Base-by-base conservation (phyloP, 2,113 vertebrate genomes). In the Hymenochirus boettgeri region DNA sequence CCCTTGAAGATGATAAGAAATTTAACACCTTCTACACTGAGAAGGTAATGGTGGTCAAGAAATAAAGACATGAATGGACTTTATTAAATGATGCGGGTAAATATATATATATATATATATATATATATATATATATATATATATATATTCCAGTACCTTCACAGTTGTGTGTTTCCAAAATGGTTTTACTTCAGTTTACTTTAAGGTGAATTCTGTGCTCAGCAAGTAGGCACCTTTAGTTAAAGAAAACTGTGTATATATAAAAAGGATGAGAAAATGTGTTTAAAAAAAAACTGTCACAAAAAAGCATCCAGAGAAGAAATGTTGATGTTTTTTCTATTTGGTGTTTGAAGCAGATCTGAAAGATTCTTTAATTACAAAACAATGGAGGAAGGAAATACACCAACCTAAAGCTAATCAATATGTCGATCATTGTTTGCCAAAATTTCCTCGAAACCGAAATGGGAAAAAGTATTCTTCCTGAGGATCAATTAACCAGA, bases 151-250 rank as follows among this genome's bases (percentile, higher is more conserved):
- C 18, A 48, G 25, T 31, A 65, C 53, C 39, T 50, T 57, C 26
- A 58, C 46, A 39, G n/a, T 39, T 51, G 25, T 53, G 56, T 29
- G 31, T 52, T 22, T 59, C 23, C 4, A 52, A 53, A 52, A 52
- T 42, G 8, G 29, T 76, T 88, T 82, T 83, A 77, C 83, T 86
- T 88, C 82, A 86, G 84, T 85, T 91, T 90, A 89, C 88, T 88
- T 80, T 87, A 87, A 67, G 61, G 84, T 89, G 86, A 73, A 83
- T 88, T 82, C 81, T 88, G 74, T 83, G 85, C 88, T 88, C 83
- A 84, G 89, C 77, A 62, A 85, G 87, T 83, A 88, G 89, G 91
- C 93, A 93, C 89, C 89, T 95, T 92, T 46, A 71, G 65, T 71
- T 2, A 42, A 42, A 18, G 6, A 42, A 42, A 42, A 15, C 15